Base-by-base conservation (phyloP, 2,113 vertebrate species). In the Bagarius yarrelli region DNA sequence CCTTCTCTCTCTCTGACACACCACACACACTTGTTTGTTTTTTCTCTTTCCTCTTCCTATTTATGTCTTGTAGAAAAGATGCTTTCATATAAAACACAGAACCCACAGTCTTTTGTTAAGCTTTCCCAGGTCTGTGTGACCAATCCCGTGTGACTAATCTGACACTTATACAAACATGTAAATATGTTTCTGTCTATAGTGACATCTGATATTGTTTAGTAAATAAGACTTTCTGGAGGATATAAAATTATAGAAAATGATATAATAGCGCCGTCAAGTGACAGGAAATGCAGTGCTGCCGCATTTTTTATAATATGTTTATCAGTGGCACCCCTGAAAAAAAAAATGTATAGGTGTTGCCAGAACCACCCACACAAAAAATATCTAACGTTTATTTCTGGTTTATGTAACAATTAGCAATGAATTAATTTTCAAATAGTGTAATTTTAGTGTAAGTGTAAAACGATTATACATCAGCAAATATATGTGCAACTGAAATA, bases 61-160 rank as follows among this genome's bases (percentile, higher is more conserved):
- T 69, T 77, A 40, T 47, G 14, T 70, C 9, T 0, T 5, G 50
- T 53, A 56, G 44, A 53, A 77, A 83, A 60, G 63, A 34, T 53
- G 19, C 71, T 82, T 52, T 71, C 36, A 66, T 83, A 76, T 44
- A 56, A 18, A 64, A 40, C 36, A 71, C 23, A 56, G 69, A 34
- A 64, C 73, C 36, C 32, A 27, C 32, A 56, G 50, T 66, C 69
- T 74, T 70, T 80, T 56, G 32, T 76, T 34, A 61, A 5, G 85
- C 78, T 70, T 81, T 86, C 88, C 85, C 55, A 88, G 82, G 87
- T 89, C 83, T 83, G 76, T 87, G 87, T 87, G 83, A 87, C 88
- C 88, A 83, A 89, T 85, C 87, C 69, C n/a, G n/a, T n/a, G n/a
- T n/a, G n/a, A 88, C 14, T 85, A 83, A 88, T 85, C 47, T 82